Evolutionary conservation across 2,113 vertebrate species (phyloP), one percentile per base, ranked within the genome.

Genomic region (Poeciliopsis prolifica): DNA sequence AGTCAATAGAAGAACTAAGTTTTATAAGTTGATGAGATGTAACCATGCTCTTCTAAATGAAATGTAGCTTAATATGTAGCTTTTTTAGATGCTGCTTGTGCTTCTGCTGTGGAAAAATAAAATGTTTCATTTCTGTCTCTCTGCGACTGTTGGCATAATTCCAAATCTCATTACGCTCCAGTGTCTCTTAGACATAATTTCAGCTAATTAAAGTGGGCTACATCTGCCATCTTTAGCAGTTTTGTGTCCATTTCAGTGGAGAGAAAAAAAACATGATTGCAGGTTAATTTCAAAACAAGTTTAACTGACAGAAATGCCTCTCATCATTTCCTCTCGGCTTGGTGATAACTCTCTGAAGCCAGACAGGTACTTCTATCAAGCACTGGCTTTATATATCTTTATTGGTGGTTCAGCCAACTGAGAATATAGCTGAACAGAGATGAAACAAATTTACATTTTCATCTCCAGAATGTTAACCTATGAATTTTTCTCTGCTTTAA

Each of bases 141-240:
- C 5, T 54, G 22, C n/a, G 12, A 35, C 51, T 35, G 24, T 60
- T 70, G 68, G 48, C 51, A 35, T 3, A 13, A 26, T 35, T 37
- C 29, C 48, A 70, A 70, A 70, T n/a, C 68, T 70, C 68, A 70
- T 70, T 35, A n/a, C 22, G n/a, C 51, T 60, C 31, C 68, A 24
- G 24, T 70, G 22, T 60, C 48, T 51, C 68, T 70, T 22, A 58
- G 30, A 58, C 48, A 70, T 60, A 60, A 70, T 54, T 70, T 70
- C 30, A 70, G 68, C 48, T 60, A 58, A 70, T 60, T 70, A 60
- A 70, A 29, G 24, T 60, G 22, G 30, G 30, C 22, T 70, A 60
- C 51, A 70, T 60, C 68, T 70, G 29, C 51, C 22, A 33, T 70
- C 48, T 70, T 69, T 54, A 51, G 44, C 68, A 69, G 15, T 69